These are phyloP conservation scores for Mystacornis crossleyi DNA, from an alignment of 2,113 vertebrate genomes.

Conservation along the genomic window DNA sequence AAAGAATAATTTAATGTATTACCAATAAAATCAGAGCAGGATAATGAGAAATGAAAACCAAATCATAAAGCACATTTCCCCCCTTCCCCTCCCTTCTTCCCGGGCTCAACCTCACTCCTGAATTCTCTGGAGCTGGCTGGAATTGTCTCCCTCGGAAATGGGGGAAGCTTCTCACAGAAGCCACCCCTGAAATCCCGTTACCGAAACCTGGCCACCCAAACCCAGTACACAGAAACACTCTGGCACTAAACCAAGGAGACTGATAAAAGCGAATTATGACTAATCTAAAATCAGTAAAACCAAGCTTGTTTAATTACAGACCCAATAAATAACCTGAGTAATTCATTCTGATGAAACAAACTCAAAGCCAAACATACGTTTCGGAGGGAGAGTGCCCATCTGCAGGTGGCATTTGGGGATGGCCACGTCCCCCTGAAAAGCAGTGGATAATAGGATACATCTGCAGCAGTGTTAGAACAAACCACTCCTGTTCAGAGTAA, in stretches of 20 bases:
- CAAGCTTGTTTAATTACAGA: not conserved
- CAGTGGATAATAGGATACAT: not conserved
- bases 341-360: not conserved
- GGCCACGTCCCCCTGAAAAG: not conserved
- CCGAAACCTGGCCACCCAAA: not conserved
- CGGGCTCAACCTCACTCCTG: not conserved
- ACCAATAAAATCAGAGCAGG: not conserved
- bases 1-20: not conserved
- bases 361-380: rapidly evolving
- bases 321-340: not conserved
- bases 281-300: not conserved
- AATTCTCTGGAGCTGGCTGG: not conserved
- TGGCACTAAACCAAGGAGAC: not conserved
- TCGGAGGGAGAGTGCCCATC: not conserved
- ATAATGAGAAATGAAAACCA: not conserved
- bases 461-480: not conserved
- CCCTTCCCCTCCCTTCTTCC: not conserved
- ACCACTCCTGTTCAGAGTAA: not conserved
- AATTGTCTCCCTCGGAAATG: rapidly evolving
- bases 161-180: not conserved
- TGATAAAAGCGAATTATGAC: not conserved
- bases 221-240: not conserved
- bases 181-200: not conserved
- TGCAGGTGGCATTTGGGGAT: not conserved
- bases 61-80: not conserved